Evolutionary conservation across 2,797 vertebrate species (phyloP).

Genomic region (Liparis tanakae): DNA sequence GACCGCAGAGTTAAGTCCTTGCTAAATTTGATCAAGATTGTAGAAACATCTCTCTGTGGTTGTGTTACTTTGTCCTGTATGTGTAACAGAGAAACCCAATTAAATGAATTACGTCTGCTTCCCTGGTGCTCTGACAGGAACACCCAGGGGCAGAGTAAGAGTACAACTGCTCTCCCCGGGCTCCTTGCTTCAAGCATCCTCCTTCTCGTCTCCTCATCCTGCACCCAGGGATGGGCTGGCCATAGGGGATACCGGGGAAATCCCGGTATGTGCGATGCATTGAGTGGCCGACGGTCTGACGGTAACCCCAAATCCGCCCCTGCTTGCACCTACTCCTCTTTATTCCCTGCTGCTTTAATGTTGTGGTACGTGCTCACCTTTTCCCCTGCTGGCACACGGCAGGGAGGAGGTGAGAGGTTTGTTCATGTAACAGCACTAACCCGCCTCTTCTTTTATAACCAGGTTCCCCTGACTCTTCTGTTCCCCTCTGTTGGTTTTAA

Average conservation of each 20-base stretch:
- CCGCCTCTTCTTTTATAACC: constrained; percentile 2
- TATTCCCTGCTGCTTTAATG: constrained; percentile 36
- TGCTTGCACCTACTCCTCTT: constrained; percentile 31
- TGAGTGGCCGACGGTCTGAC: too few species aligned
- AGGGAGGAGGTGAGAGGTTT: constrained; percentile 34
- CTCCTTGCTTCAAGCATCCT: constrained; percentile 29
- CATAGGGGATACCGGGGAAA: too few species aligned
- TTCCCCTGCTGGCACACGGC: constrained; percentile 26
- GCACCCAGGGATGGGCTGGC: background rate
- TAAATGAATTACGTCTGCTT: constrained; percentile 78
- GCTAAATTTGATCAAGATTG: constrained; percentile 55
- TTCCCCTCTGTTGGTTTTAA: background rate
- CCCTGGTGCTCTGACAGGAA: constrained; percentile 71
- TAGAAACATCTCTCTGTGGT: constrained; percentile 40
- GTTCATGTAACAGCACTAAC: constrained; percentile 17
- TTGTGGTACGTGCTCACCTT: constrained; percentile 34
- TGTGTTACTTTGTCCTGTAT: constrained; percentile 38
- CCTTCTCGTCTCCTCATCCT: constrained; percentile 30
- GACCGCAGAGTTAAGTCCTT: constrained; percentile 45
- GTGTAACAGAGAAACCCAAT: constrained; percentile 71
- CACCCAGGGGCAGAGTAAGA: constrained; percentile 61
- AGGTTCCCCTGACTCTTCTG: background rate
- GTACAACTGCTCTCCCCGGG: constrained; percentile 39
- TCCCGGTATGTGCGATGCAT: too few species aligned
- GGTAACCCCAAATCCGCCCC: too few species aligned